A percentile compares a stretch with the other conserved stretches of the same genome.
phyloP scores from a whole-genome alignment of 92 coral and sea anemone genomes.

The Scolanthus callimorphus region DNA sequence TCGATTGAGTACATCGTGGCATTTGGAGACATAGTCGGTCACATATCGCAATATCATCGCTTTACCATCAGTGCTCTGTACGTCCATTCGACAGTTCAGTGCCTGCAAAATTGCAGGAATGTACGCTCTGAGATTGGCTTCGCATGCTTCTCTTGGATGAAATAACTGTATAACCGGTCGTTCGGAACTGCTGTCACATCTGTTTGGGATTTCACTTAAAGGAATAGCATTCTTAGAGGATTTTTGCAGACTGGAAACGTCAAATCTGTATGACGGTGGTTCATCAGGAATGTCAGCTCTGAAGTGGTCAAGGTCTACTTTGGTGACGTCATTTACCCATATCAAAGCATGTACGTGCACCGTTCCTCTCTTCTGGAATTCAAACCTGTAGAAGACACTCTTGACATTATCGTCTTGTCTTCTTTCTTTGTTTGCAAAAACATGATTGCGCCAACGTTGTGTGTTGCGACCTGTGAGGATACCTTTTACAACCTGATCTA shows the following conservation, averaged over 20 bases:
- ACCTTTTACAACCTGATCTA: no score
- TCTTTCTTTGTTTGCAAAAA: no score
- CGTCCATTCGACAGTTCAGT: slow-evolving; percentile 41
- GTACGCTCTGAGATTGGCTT: slow-evolving; percentile 29
- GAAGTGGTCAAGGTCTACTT: not conserved
- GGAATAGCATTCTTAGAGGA: slow-evolving; percentile 6
- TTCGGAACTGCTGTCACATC: not conserved
- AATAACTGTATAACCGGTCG: not conserved
- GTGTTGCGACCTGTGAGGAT: no score
- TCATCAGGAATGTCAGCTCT: slow-evolving; percentile 35
- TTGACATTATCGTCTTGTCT: no score
- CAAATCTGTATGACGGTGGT: slow-evolving; percentile 1
- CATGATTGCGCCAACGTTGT: no score
- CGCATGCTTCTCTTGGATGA: slow-evolving; percentile 30
- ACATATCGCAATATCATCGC: slow-evolving; percentile 41
- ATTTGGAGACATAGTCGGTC: slow-evolving; percentile 40
- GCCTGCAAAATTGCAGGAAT: slow-evolving; percentile 25
- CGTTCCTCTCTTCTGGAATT: no score
- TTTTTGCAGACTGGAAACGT: slow-evolving; percentile 26
- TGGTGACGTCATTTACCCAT: slow-evolving; percentile 20
- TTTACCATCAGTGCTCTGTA: slow-evolving; percentile 34
- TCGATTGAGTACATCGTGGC: slow-evolving; percentile 17
- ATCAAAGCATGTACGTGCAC: no score
- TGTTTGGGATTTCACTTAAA: not conserved
- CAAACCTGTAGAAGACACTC: no score